phyloP scores from a whole-genome alignment of 2,888 invertebrate species.

The Polymixis flavicincta region DNA sequence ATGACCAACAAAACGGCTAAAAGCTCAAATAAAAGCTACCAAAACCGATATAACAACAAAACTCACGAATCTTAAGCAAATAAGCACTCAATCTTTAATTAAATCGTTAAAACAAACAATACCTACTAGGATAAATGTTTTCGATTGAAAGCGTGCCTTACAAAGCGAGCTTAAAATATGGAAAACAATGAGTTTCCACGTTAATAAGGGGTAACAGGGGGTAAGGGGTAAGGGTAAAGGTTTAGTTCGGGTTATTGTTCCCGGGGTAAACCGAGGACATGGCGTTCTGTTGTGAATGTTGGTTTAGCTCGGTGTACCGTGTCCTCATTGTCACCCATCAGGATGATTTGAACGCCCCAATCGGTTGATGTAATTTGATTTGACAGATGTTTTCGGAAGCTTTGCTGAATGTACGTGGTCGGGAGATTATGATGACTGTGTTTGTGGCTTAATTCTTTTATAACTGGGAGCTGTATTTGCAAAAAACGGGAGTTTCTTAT shows the following conservation, averaged over 20 bases:
- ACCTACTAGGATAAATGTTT: constrained; percentile 75
- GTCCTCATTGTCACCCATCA: constrained; percentile 81
- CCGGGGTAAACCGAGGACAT: constrained; percentile 80
- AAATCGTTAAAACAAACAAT: constrained; percentile 72
- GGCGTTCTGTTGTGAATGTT: constrained; percentile 75
- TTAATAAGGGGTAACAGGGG: constrained; percentile 86
- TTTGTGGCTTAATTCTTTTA: constrained; percentile 37
- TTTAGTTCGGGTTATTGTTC: constrained; percentile 66
- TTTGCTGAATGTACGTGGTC: constrained; percentile 24
- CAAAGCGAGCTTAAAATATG: constrained; percentile 83
- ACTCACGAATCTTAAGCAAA: constrained; percentile 39
- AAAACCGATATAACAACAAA: constrained; percentile 31
- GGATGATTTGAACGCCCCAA: constrained; percentile 82
- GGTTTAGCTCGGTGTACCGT: constrained; percentile 85
- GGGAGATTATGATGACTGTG: constrained; percentile 51
- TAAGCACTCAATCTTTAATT: constrained; percentile 67
- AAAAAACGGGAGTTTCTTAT: constrained; percentile 2
- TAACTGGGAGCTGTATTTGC: neutral
- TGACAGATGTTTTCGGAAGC: constrained; percentile 82
- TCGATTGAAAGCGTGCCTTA: constrained; percentile 72
- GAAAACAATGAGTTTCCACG: constrained; percentile 87
- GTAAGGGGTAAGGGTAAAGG: constrained; percentile 67
- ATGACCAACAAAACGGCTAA: neutral
- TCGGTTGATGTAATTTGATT: constrained; percentile 76
- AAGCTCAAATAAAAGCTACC: constrained; percentile 7